phyloP scores from a whole-genome alignment of 2,113 vertebrate genomes.

The Ochotona princeps region DNA sequence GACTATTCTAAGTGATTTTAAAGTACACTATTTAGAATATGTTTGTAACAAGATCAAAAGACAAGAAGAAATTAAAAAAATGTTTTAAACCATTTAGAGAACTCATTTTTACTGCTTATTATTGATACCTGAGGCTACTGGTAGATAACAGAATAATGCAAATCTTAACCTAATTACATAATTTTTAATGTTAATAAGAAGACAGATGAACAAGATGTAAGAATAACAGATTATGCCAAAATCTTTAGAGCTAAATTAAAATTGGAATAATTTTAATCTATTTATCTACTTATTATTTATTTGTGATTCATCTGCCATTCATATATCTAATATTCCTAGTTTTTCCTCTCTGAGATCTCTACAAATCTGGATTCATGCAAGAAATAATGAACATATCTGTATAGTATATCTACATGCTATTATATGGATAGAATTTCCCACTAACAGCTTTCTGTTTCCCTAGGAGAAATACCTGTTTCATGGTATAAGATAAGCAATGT shows the following conservation, averaged over 20 bases:
- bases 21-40: neutral
- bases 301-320: neutral
- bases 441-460: neutral
- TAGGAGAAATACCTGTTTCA: neutral
- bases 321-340: neutral
- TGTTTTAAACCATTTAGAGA: neutral
- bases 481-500: neutral
- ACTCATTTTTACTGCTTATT: neutral
- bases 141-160: neutral
- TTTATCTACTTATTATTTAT: neutral
- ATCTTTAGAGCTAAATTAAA: neutral
- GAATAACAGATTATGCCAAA: neutral
- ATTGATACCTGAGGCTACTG: neutral
- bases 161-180: neutral
- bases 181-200: neutral
- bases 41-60: neutral
- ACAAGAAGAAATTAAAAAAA: neutral
- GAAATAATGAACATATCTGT: no score
- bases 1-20: neutral
- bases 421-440: neutral
- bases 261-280: neutral
- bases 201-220: neutral
- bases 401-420: neutral
- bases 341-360: neutral
- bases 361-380: neutral